A percentile compares a stretch with the other conserved stretches of the same genome.
phyloP scores from a whole-genome alignment of 1,140 invertebrate species.

The Babylonia areolata region DNA sequence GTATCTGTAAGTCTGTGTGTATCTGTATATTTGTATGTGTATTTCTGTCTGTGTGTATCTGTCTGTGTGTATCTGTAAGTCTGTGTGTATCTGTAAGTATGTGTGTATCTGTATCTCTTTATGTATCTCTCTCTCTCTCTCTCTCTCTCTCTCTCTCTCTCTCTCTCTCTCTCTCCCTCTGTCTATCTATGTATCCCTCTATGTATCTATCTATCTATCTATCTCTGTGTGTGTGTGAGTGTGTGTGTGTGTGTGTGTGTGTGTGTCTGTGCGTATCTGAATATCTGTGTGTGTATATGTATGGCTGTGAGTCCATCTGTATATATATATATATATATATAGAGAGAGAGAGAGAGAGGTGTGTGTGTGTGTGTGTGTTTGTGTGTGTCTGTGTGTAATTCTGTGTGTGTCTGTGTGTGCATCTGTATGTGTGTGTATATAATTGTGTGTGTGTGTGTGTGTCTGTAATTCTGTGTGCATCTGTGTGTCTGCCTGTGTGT shows the following conservation, averaged over 20 bases:
- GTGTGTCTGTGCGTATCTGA: no score
- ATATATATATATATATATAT: no score
- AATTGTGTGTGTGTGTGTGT: conserved; percentile 20
- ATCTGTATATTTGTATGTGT: not conserved
- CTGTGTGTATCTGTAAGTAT: no score
- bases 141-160: not conserved
- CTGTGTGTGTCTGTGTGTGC: conserved; percentile 19
- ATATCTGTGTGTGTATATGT: no score
- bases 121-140: not conserved
- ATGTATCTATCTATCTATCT: no score
- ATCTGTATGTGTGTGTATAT: conserved; percentile 8
- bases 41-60: not conserved
- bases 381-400: not conserved
- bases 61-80: no score
- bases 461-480: not conserved
- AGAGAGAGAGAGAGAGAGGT: no score
- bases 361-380: not conserved
- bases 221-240: not conserved
- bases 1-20: no score
- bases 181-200: no score
- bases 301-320: no score
- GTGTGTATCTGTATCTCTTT: not conserved
- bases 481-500: conserved; percentile 6
- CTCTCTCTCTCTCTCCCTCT: no score
- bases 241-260: not conserved